Evolutionary conservation across 2,797 vertebrate species (phyloP), one percentile per base, ranked within the genome.

Genomic region (Enteromius treurensis): DNA sequence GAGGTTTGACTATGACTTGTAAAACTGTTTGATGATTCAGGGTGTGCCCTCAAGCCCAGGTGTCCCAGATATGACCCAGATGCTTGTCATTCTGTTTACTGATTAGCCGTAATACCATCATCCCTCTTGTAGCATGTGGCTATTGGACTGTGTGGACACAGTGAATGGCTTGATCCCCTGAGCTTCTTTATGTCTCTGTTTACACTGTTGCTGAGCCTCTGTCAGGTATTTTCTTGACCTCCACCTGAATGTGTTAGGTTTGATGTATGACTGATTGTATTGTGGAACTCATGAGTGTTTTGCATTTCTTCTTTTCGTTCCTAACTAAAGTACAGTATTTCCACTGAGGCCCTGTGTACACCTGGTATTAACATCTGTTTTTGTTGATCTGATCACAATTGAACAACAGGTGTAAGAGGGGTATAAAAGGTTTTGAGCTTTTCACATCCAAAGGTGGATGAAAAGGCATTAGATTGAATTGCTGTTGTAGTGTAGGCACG

Each of bases 41-140:
- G 37, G 17, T 58, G 21, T 60, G 40, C 23, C 6, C 68, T 60
- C 67, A 32, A 70, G 49, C 51, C 4, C 10, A 49, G 34, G 23
- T 69, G 10, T 75, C 45, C 23, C 7, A 42, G 58, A 69, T 70
- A 15, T 17, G 49, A 29, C 47, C 37, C 64, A 45, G 32, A 62
- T 37, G 81, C 68, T 40, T 84, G 80, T 68, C 75, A 37, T 51
- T 8, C 34, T 42, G n/a, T 26, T 78, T 78, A 53, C 88, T 91
- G 90, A 91, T 93, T 89, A 91, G 88, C 88, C 88, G 89, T 93
- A 93, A 92, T 88, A 86, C 91, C 90, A 84, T 92, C 91, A 94
- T 93, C 92, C 91, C 88, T 89, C 91, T 88, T 85, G 71, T 82
- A 88, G 60, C 83, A 80, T 78, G 71, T 67, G 70, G 68, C 89